Percentiles rank a stretch among this genome's conserved stretches.
phyloP scores from a whole-genome alignment of 2,797 vertebrate genomes.

The Melanotaenia nigrans region DNA sequence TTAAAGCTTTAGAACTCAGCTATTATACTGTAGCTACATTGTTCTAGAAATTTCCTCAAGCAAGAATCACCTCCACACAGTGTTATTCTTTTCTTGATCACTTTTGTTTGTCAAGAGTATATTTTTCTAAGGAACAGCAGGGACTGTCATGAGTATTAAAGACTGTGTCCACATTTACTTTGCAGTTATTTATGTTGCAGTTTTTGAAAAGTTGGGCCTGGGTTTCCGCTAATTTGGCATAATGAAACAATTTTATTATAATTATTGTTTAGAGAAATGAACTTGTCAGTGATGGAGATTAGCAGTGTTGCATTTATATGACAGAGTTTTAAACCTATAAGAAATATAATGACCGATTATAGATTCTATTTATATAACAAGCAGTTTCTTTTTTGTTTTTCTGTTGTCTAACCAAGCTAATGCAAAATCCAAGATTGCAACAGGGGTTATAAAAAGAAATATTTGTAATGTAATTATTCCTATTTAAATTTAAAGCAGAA shows the following conservation, averaged over 20 bases:
- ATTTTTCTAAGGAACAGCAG: constrained; percentile 72
- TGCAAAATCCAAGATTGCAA: constrained; percentile 71
- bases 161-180: constrained; percentile 50
- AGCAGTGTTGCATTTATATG: constrained; percentile 74
- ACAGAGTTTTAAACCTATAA: constrained; percentile 68
- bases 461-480: constrained; percentile 78
- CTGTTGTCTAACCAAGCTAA: constrained; percentile 51
- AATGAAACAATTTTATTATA: constrained; percentile 26
- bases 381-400: constrained; percentile 51
- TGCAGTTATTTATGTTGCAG: constrained; percentile 63
- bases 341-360: constrained; percentile 63
- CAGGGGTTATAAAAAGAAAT: constrained; percentile 72
- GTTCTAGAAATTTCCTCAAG: constrained; percentile 38
- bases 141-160: constrained; percentile 70
- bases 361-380: constrained; percentile 83
- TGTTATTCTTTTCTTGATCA: constrained; percentile 47
- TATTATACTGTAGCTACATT: constrained; percentile 29
- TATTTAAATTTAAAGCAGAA: constrained; percentile 76
- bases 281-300: constrained; percentile 38
- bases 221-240: constrained; percentile 47
- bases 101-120: constrained; percentile 47
- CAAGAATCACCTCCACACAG: constrained; percentile 55
- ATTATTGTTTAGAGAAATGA: constrained; percentile 21
- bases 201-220: constrained; percentile 24
- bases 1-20: constrained; percentile 28